Base-by-base conservation (phyloP, 2,888 invertebrate species). In the Diaperis boleti region DNA sequence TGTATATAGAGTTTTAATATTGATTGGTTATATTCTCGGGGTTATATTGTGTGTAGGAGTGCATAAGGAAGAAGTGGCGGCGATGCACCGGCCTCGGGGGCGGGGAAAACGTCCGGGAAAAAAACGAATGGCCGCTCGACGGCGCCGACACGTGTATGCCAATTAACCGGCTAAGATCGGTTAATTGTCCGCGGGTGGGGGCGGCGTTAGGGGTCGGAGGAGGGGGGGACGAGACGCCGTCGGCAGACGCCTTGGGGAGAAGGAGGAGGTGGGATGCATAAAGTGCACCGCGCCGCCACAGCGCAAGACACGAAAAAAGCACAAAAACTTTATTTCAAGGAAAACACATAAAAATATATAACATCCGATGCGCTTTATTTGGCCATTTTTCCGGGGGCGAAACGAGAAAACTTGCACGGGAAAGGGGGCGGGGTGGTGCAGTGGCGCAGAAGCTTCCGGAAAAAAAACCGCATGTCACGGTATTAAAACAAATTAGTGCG, bases 341-440 rank as follows among this genome's bases (percentile, higher is more conserved):
- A 79, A 79, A 80, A 79, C 78, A 79, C 80, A 80, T 80, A 79
- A 79, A 80, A 79, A 80, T 79, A 80, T 78, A 79, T 79, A 79
- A 79, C 79, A 77, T 79, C 78, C 76, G 78, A 79, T 79, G 80
- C 78, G 76, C 75, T 79, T 78, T 78, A 76, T 78, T 78, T 78
- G 75, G 71, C 69, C 76, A 74, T 74, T 76, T 76, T 76, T 76
- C 73, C 72, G 66, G 70, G 72, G 47, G 39, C 39, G 59, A 49
- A 57, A 37, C 26, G 64, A 41, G 44, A 44, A 59, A 59, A 42
- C 45, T 26, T 33, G 52, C 22, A 29, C n/a, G n/a, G n/a, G n/a
- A n/a, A n/a, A n/a, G n/a, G 44, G 60, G 52, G 10, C 37, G 62
- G 56, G 54, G 57, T 29, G 47, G 54, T 45, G 55, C n/a, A 5